A percentile compares a stretch with the other conserved stretches of the same genome.
Conservation (phyloP, 2,113 vertebrate species). For the Cisticola juncidis region DNA sequence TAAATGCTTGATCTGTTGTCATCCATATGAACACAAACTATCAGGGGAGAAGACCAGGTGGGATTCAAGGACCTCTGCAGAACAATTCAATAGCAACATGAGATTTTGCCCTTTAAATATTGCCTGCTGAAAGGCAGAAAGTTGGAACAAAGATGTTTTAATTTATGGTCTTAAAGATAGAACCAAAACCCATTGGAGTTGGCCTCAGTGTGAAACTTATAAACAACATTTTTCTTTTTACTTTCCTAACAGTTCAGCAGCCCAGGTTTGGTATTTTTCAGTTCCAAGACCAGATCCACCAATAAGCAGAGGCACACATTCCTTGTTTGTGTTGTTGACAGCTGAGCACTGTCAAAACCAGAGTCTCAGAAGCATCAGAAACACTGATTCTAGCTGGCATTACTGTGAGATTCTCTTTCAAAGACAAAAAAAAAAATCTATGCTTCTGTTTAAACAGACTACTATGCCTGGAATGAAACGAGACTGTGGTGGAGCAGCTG, state of each 20-base stretch:
- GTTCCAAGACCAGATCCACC: not conserved
- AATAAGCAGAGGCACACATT: not conserved
- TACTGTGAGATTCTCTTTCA: not conserved
- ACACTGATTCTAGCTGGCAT: not conserved
- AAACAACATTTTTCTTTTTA: not conserved
- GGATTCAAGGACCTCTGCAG: not conserved
- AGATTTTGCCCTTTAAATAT: not conserved
- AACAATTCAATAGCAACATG: not conserved
- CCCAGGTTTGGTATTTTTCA: not conserved
- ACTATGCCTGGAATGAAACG: constrained; percentile 99
- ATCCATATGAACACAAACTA: not conserved
- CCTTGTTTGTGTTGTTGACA: not conserved
- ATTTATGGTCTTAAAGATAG: not conserved
- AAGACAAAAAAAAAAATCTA: not conserved
- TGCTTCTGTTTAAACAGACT: constrained; percentile 77
- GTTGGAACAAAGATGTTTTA: not conserved
- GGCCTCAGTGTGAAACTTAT: not conserved
- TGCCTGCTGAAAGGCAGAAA: not conserved
- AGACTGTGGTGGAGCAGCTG: constrained; percentile 96
- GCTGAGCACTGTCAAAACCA: not conserved
- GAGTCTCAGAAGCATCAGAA: not conserved
- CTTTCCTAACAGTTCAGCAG: not conserved
- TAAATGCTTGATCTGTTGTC: not conserved
- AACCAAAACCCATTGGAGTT: not conserved
- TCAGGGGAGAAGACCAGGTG: not conserved